Evolutionary conservation across 2,797 vertebrate genomes (phyloP), one percentile per base, ranked within the genome.

Genomic region (Rhabdophis nuchalis): DNA sequence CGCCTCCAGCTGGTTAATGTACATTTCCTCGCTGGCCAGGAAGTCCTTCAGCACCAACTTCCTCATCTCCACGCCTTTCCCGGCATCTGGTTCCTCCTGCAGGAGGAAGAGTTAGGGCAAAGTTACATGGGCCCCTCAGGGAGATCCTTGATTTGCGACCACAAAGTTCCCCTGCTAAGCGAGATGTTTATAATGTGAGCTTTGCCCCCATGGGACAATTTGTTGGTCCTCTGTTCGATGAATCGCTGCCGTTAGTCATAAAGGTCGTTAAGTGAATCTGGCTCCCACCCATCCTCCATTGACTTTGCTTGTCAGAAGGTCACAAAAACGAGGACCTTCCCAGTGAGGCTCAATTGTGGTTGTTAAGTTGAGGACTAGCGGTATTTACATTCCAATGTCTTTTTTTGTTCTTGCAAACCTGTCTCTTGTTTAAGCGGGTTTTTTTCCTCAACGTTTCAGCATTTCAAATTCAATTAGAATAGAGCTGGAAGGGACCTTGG

Each of bases 1-100:
- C 23, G 99, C 99, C 94, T 99, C 99, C 95, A 99, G 97, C 96
- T 99, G 99, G 97, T 99, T 99, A 92, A 99, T 99, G 97, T 99
- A 99, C 97, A 99, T 99, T 97, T 99, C 99, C 96, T 99, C 99
- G 0, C 99, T 99, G 97, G 99, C 98, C 97, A 99, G 95, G 96
- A 99, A 99, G 36, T 99, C 99, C 0, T 99, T 99, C 50, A 99
- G 98, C 90, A 99, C 99, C 96, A 99, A 96, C 94, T 99, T 99
- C 96, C 99, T 98, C 99, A 99, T 99, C 97, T 99, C 99, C 97
- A 99, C 97, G 36, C 99, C 98, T 95, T 99, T 99, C 91, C 99
- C 99, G 0, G 97, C 96, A 32, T 99, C 98, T 85, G 94, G 89
- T 93, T 97, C 97, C 0, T 98, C 98, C 99, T 99, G 94, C 4